Conservation (phyloP, 2,888 invertebrate species). For the Trichacis sp. region DNA sequence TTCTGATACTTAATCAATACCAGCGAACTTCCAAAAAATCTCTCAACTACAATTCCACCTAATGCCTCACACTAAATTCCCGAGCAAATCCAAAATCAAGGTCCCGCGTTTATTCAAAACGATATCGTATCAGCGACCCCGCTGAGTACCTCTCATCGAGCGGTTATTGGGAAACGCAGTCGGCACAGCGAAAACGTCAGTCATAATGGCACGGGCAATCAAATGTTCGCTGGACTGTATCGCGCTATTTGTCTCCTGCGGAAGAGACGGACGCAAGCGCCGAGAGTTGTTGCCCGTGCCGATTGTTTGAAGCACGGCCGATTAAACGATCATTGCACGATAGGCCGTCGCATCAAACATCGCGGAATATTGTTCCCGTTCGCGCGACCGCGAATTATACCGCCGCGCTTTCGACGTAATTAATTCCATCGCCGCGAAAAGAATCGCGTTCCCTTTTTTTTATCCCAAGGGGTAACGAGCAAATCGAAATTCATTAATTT, state of each 20-base stretch:
- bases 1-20: too few species aligned
- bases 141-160: slow-evolving; percentile 14
- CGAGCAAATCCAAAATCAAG: too few species aligned
- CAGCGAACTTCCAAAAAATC: too few species aligned
- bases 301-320: slow-evolving; percentile 67
- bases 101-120: slow-evolving; percentile 1
- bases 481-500: neutral
- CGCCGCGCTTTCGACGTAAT: neutral
- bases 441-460: too few species aligned
- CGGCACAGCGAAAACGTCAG: slow-evolving; percentile 56
- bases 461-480: neutral
- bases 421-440: too few species aligned
- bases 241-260: slow-evolving; percentile 63
- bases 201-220: slow-evolving; percentile 66
- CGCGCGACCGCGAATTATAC: slow-evolving; percentile 32
- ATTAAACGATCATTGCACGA: slow-evolving; percentile 62
- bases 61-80: too few species aligned
- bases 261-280: slow-evolving; percentile 62
- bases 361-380: slow-evolving; percentile 59
- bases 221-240: slow-evolving; percentile 63
- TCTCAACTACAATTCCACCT: too few species aligned
- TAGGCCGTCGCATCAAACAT: slow-evolving; percentile 41
- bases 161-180: slow-evolving; percentile 15
- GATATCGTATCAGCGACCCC: slow-evolving; percentile 17
- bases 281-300: slow-evolving; percentile 46